Evolutionary conservation across 2,888 invertebrate genomes (phyloP), one percentile per base, ranked within the genome.

Genomic region (Stenotaenia linearis): DNA sequence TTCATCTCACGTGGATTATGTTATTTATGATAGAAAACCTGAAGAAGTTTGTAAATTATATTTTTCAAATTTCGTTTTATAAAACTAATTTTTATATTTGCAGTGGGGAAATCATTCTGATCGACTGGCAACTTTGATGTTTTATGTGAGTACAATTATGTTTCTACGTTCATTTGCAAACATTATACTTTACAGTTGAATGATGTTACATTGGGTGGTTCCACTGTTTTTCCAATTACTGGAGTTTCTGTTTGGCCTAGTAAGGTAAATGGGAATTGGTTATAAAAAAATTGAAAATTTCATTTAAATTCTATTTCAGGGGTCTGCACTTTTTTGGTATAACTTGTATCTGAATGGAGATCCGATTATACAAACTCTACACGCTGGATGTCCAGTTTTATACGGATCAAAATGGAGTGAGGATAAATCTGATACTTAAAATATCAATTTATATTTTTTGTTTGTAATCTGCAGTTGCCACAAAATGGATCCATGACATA

Each of bases 361-460:
- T 10, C 86, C 86, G 21, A 86, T 87, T 80, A 83, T 83, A 75
- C 79, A 84, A 78, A 87, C 87, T 4, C 80, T 87, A n/a, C 88
- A 88, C 82, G 88, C 87, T 15, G 88, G 86, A 15, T 88, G 88
- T 82, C 87, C 87, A 0, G 87, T 88, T 4, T 81, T 87, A 5
- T 85, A 85, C n/a, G 88, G 88, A 25, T 83, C 85, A 23, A 88
- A 88, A 83, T 88, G 87, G 87, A 86, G 85, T 85, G 83, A 83
- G 9, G 4, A n/a, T n/a, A n/a, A n/a, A n/a, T n/a, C n/a, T n/a
- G n/a, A n/a, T n/a, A n/a, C n/a, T n/a, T n/a, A n/a, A n/a, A n/a
- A n/a, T n/a, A n/a, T n/a, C n/a, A n/a, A n/a, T n/a, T n/a, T n/a
- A n/a, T n/a, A n/a, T n/a, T n/a, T n/a, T n/a, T n/a, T n/a, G n/a